Percentiles rank a stretch among this genome's conserved stretches.
Evolutionary conservation across 2,113 vertebrate species (phyloP).

Genomic region (Rhabdomys dilectus): DNA sequence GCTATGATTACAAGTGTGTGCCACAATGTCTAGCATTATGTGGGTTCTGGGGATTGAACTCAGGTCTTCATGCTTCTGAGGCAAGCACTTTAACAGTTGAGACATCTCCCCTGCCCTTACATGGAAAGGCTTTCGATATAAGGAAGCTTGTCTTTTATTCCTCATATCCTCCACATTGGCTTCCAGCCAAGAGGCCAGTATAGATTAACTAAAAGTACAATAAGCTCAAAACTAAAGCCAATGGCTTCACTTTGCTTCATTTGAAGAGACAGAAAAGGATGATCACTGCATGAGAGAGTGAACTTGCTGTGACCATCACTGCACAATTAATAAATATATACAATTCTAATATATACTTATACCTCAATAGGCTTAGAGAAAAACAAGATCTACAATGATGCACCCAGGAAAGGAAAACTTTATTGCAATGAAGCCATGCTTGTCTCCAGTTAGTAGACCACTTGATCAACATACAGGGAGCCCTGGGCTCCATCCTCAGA

Average conservation of each 20-base stretch:
- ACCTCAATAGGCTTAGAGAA: background rate
- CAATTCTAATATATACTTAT: background rate
- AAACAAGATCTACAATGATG: background rate
- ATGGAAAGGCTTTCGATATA: background rate
- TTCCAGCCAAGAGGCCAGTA: slow-evolving; percentile 27
- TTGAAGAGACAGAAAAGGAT: background rate
- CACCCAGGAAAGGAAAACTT: background rate
- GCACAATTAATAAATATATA: background rate
- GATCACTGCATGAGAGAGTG: background rate
- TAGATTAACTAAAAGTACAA: slow-evolving; percentile 23
- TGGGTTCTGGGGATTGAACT: background rate
- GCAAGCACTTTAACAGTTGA: background rate
- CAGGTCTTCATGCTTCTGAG: background rate
- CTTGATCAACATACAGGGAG: background rate
- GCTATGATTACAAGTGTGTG: background rate
- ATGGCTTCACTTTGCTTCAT: background rate
- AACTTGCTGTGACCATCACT: background rate
- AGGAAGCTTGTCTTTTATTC: background rate
- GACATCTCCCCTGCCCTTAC: background rate
- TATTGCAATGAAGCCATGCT: background rate
- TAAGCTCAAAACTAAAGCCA: background rate
- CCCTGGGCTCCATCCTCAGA: background rate
- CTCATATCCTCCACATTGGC: background rate
- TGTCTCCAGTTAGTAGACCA: background rate
- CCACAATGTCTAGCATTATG: background rate